Conservation (phyloP, 2,113 vertebrate genomes). For the Elephas maximus region DNA sequence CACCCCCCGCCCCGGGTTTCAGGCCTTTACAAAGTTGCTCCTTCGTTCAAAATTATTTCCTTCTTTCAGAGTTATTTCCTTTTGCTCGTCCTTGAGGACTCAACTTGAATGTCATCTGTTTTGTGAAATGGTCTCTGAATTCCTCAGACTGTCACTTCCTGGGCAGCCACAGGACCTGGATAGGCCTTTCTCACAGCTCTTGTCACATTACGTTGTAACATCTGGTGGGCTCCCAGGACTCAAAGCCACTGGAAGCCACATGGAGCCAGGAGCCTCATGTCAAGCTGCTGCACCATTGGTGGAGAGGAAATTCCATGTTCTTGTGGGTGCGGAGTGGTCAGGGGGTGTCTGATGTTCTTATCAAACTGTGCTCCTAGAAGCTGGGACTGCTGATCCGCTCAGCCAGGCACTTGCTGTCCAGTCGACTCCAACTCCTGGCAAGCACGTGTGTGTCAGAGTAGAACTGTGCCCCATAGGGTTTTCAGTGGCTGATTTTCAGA, state of each 20-base stretch:
- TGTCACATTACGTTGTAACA: neutral
- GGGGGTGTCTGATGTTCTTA: neutral
- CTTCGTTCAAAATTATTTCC: neutral
- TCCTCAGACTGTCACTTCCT: neutral
- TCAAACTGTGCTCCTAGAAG: neutral
- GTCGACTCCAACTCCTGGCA: neutral
- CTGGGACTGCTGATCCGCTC: neutral
- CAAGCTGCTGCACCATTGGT: neutral
- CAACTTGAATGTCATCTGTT: neutral
- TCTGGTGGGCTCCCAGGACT: neutral
- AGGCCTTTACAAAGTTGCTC: neutral
- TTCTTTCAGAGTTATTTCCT: neutral
- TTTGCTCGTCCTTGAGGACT: neutral
- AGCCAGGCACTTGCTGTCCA: neutral
- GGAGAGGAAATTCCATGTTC: conserved; percentile 82
- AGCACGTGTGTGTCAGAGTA: neutral
- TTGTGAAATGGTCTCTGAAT: neutral
- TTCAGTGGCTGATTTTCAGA: neutral
- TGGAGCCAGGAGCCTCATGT: neutral
- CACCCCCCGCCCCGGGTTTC: too few species aligned
- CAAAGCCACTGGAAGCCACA: rapidly evolving
- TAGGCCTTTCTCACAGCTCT: neutral
- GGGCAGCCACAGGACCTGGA: neutral
- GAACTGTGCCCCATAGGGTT: neutral
- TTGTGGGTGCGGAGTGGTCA: conserved; percentile 89